Evolutionary conservation across 2,797 vertebrate genomes (phyloP), one percentile per base, ranked within the genome.

Genomic region (Ispidina lecontei): DNA sequence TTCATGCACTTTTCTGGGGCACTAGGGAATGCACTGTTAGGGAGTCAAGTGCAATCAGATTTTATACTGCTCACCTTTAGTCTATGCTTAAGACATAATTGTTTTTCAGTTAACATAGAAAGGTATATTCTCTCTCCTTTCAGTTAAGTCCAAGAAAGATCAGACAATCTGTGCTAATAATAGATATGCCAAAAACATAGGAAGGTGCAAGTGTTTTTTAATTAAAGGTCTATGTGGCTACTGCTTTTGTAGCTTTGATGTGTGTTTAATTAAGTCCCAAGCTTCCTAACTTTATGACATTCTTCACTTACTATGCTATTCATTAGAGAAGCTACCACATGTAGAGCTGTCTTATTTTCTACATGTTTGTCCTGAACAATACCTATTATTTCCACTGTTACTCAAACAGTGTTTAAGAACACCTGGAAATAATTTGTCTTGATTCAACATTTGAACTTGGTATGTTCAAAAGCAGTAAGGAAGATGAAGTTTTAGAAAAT

Each of bases 11-110:
- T 87, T 75, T 71, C 69, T 75, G 44, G 59, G 35, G 22, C 55
- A 56, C 21, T 51, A 58, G 58, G 31, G 65, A 91, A 71, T 60
- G 64, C 29, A 43, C 46, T 55, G 12, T 65, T 90, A 90, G 75
- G 79, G 89, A 91, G 26, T 25, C 79, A 87, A 83, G 46, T 63
- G 77, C 67, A 94, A 92, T 67, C 52, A 78, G 83, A 56, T 88
- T 90, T 93, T 87, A 46, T 65, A 35, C 14, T 51, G 31, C 51
- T 89, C 47, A 41, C 83, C 71, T 73, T 79, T 46, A 79, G 68
- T 35, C 31, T 28, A 13, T 31, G 43, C 33, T 83, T 71, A 70
- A 84, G 52, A 87, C 19, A 33, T 55, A 69, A 44, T 26, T 74
- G 62, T 85, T 91, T 87, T 77, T 69, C 43, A 58, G 23, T 62